A percentile compares a stretch with the other conserved stretches of the same genome.
Conservation (phyloP, 2,888 invertebrate species). For the Pardosa pseudoannulata region DNA sequence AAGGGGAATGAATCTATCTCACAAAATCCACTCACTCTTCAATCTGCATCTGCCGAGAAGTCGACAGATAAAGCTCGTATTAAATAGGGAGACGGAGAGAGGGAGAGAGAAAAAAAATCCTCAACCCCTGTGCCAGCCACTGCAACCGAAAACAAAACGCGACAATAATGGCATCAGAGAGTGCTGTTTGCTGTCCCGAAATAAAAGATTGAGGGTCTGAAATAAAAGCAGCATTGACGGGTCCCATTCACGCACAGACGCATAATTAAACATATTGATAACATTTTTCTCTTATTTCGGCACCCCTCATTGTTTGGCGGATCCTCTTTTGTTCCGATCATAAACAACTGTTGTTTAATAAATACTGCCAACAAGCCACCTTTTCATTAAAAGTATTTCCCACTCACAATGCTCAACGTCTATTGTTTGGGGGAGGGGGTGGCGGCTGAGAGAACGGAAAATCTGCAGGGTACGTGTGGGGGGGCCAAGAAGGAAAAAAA, state of each 20-base stretch:
- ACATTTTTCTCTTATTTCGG: slow-evolving; percentile 62
- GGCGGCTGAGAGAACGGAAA: background rate
- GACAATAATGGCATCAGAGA: background rate
- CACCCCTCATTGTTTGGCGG: slow-evolving; percentile 39
- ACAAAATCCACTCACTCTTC: background rate
- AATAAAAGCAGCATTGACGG: slow-evolving; percentile 48
- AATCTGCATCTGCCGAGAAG: background rate
- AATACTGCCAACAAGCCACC: slow-evolving; percentile 51
- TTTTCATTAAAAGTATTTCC: slow-evolving; percentile 32
- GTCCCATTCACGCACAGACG: slow-evolving; percentile 35
- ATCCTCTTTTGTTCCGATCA: slow-evolving; percentile 55
- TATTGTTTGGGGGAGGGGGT: background rate
- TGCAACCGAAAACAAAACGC: slow-evolving; percentile 6
- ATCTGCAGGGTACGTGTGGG: background rate
- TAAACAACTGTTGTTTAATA: slow-evolving; percentile 69
- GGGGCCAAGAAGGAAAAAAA: background rate
- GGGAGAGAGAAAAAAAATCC: no score
- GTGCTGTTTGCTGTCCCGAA: background rate
- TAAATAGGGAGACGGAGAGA: background rate
- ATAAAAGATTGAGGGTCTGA: slow-evolving; percentile 27
- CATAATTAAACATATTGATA: slow-evolving; percentile 71
- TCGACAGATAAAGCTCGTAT: background rate
- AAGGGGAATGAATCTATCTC: background rate
- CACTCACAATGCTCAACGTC: slow-evolving; percentile 9
- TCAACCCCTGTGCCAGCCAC: background rate